phyloP scores from a whole-genome alignment of 2,113 vertebrate species.

The Gulo gulo region DNA sequence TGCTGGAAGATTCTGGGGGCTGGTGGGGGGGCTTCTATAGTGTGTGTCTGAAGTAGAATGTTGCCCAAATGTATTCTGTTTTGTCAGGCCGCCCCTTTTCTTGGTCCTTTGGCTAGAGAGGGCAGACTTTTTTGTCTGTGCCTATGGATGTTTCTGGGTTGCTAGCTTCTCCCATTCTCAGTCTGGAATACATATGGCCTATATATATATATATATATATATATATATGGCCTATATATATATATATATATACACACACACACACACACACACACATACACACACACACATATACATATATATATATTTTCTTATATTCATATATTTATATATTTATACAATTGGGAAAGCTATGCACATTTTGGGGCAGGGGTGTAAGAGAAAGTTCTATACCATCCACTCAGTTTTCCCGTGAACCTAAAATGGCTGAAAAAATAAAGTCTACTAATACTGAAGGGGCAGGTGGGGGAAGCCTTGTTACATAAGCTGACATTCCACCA shows the following conservation, averaged over 20 bases:
- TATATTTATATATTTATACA: background rate
- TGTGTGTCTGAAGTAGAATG: background rate
- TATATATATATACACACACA: accelerated
- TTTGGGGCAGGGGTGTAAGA: too few species aligned
- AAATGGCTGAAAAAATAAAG: background rate
- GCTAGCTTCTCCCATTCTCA: background rate
- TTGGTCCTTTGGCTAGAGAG: background rate
- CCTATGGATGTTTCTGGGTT: background rate
- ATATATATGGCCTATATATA: background rate
- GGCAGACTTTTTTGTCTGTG: background rate
- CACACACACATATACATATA: too few species aligned
- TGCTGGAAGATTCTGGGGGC: background rate
- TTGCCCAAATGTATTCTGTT: background rate
- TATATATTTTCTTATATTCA: too few species aligned
- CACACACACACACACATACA: too few species aligned
- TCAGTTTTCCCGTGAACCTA: background rate
- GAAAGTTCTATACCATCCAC: background rate
- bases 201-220: background rate
- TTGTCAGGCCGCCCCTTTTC: background rate
- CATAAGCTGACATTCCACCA: background rate
- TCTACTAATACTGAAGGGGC: background rate
- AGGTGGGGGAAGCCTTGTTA: background rate
- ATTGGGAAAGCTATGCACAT: background rate
- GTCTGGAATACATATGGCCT: background rate
- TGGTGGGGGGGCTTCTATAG: background rate